Base-by-base conservation (phyloP, 2,797 vertebrate genomes). In the Chrosomus eos region DNA sequence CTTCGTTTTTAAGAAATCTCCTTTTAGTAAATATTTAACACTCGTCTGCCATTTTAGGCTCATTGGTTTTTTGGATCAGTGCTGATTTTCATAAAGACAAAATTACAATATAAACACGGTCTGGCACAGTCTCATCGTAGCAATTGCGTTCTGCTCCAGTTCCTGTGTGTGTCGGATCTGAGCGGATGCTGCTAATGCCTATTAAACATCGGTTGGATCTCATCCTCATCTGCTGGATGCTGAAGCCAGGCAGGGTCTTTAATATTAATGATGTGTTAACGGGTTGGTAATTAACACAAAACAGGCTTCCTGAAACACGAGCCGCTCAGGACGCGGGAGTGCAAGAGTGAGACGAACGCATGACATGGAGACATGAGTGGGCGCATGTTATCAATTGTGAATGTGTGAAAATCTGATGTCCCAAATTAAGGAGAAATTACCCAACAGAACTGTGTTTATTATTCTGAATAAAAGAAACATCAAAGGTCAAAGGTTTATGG, bases 281-380 rank as follows among this genome's bases (percentile, higher is more conserved):
- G 66, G 77, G 70, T n/a, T 31, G 48, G 40, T 84, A 84, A 90
- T 88, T 85, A 86, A 82, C 83, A 85, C 71, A 73, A 51, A 19
- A 64, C 28, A 28, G 31, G 33, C 14, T 43, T 36, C 21, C 62
- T 58, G 71, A 62, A 85, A 83, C 11, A 79, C 16, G 5, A 82
- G 70, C 58, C 21, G 64, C 72, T 70, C 1, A 26, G 38, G 3
- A 43, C 14, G 9, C 23, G 14, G 14, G 66, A 36, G 31, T 11
- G 64, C 28, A 5, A 21, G 64, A 48, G 28, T 4, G 48, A 72
- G 80, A 53, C 14, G 64, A 51, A 26, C 21, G 21, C 40, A 23
- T 66, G 31, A 68, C 78, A 68, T 4, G 1, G 64, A 80, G 74
- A 36, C 64, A 23, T 4, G 23, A 43, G 16, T n/a, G 33, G 16